phyloP scores from a whole-genome alignment of 1,140 invertebrate genomes.

The Drosophila nigromelanica region DNA sequence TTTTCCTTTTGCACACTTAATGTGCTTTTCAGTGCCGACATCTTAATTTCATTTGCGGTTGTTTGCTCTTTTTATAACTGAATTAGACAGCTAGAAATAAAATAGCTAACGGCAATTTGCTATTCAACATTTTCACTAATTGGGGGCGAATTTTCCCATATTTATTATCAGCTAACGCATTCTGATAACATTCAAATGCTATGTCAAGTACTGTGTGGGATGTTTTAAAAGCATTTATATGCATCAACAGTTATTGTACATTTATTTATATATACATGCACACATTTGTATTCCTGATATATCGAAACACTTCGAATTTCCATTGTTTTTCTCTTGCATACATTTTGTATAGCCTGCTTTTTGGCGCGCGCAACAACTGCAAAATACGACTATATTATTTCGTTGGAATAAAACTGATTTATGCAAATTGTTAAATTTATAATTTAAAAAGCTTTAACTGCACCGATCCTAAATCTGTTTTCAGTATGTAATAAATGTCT shows the following conservation, averaged over 20 bases:
- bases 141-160: constrained; percentile 40
- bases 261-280: background rate
- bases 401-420: background rate
- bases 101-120: constrained; percentile 19
- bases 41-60: constrained; percentile 19
- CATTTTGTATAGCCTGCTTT: background rate
- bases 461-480: too few relatives aligned
- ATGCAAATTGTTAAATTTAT: background rate
- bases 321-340: background rate
- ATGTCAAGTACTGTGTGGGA: background rate
- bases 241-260: background rate
- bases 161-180: constrained; percentile 21
- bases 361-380: background rate
- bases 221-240: background rate
- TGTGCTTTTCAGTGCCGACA: too few relatives aligned
- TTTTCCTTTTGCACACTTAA: too few relatives aligned
- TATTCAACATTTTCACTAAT: constrained; percentile 60
- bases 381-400: background rate
- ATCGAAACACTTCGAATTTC: background rate
- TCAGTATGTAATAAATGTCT: background rate
- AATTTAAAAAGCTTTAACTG: too few relatives aligned
- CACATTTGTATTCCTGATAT: background rate
- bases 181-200: constrained; percentile 1
- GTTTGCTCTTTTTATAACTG: constrained; percentile 27
- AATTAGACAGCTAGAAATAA: constrained; percentile 9